These are phyloP conservation scores for Leptinotarsa lineolata DNA, from an alignment of 1,140 invertebrate genomes.

Conservation along the genomic window DNA sequence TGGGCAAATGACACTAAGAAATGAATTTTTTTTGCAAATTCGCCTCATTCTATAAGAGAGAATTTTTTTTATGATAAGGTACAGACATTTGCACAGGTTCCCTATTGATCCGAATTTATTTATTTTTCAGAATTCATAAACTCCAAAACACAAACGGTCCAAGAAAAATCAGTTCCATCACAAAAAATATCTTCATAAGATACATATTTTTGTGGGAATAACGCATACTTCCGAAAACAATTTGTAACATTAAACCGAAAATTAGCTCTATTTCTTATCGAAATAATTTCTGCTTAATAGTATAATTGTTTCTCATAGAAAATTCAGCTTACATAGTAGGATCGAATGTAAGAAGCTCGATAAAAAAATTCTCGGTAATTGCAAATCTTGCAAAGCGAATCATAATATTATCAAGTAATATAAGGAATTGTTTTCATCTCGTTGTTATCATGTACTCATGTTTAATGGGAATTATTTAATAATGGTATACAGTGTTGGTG, in stretches of 20 bases:
- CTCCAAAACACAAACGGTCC: too few relatives aligned
- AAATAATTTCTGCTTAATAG: slow-evolving; percentile 21
- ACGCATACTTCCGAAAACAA: background rate
- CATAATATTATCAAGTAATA: slow-evolving; percentile 30
- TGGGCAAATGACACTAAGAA: too few relatives aligned
- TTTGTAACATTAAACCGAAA: slow-evolving; percentile 13
- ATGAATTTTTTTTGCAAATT: too few relatives aligned
- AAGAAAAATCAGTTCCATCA: too few relatives aligned
- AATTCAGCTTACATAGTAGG: slow-evolving; percentile 26
- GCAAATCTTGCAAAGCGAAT: slow-evolving; percentile 23
- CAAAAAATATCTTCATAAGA: too few relatives aligned
- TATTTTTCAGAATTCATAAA: too few relatives aligned
- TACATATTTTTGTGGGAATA: too few relatives aligned
- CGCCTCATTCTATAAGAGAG: too few relatives aligned
- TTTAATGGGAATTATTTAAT: slow-evolving; percentile 16
- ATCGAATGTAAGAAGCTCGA: slow-evolving; percentile 1
- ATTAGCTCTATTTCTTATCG: slow-evolving; percentile 18
- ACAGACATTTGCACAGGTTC: too few relatives aligned
- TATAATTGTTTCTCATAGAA: slow-evolving; percentile 24
- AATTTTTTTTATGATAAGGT: too few relatives aligned
- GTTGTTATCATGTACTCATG: slow-evolving; percentile 23
- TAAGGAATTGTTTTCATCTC: slow-evolving; percentile 29
- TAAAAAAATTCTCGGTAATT: slow-evolving; percentile 26
- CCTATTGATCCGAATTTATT: too few relatives aligned
- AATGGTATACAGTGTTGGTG: background rate